Base-by-base conservation (phyloP, 1,140 invertebrate species). In the Caenorhabditis latens region DNA sequence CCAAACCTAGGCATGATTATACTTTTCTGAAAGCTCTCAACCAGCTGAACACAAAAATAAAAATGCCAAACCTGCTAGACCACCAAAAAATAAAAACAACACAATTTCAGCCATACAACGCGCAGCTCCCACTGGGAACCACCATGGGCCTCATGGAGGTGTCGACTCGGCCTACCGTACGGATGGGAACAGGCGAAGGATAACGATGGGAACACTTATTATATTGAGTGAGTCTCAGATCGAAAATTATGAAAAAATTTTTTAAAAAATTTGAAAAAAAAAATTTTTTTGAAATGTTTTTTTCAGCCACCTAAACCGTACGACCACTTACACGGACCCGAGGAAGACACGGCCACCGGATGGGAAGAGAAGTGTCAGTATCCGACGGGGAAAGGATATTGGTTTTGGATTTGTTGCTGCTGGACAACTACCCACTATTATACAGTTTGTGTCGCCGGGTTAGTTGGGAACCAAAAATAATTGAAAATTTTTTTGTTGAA, bases 361-460 rank as follows among this genome's bases (percentile, higher is more conserved):
- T 0, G 95, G 95, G 87, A 96, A 96, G 0, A 93, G 96, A 5
- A 94, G 95, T 19, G 95, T 97, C 8, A 94, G 94, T 75, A 93
- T 97, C 48, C 93, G 94, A 82, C 93, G 96, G 67, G 95, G 94
- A 85, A 87, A 90, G 0, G 95, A 95, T 55, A 94, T 96, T 57
- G 96, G 96, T 0, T 98, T 97, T 92, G 97, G 97, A 0, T 98
- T 98, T 93, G 96, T 98, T 2, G 96, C 96, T 2, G 96, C 96
- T 1, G 96, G 96, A 55, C 96, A 97, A 92, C 95, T 95, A 88
- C 96, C 97, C 0, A 96, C 97, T 7, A 95, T 97, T 58, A 96
- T 98, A 9, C 95, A 96, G 93, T 95, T 94, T 93, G 94, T 94
- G 32, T 94, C 94, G 24, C 93, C 94, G 91, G 94, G 94, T 94